phyloP scores from a whole-genome alignment of 2,888 invertebrate species.

The Bursaphelenchus okinawaensis region DNA sequence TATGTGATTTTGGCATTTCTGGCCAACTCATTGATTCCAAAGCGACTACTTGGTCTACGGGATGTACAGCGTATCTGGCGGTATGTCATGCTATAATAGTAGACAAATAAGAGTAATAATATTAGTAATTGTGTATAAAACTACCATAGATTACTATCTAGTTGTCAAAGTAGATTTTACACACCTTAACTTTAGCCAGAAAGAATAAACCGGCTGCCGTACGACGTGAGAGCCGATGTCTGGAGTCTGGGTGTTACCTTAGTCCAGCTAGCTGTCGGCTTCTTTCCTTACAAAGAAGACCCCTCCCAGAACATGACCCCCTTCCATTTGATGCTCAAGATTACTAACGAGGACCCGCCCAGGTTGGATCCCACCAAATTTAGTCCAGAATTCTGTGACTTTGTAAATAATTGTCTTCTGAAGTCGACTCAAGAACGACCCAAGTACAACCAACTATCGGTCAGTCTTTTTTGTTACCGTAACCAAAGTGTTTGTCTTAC shows the following conservation, averaged over 20 bases:
- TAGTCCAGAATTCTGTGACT: slow-evolving; percentile 40
- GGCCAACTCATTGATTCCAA: slow-evolving; percentile 68
- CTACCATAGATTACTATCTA: too few species aligned
- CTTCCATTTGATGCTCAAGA: slow-evolving; percentile 81
- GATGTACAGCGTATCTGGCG: slow-evolving; percentile 98
- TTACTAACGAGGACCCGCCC: slow-evolving; percentile 68
- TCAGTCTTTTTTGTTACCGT: too few species aligned
- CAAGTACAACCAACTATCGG: slow-evolving; percentile 47
- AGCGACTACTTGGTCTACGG: slow-evolving; percentile 89
- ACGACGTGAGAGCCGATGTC: slow-evolving; percentile 97
- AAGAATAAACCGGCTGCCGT: slow-evolving; percentile 59
- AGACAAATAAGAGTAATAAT: too few species aligned
- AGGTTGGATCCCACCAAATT: slow-evolving; percentile 36
- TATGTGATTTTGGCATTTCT: slow-evolving; percentile 99
- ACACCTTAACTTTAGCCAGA: slow-evolving; percentile 72
- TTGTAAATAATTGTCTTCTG: slow-evolving; percentile 46
- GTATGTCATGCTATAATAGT: slow-evolving; percentile 80
- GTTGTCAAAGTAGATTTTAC: too few species aligned
- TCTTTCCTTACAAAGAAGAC: slow-evolving; percentile 72
- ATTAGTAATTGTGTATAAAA: too few species aligned
- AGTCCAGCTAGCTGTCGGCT: slow-evolving; percentile 89
- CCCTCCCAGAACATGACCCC: slow-evolving; percentile 4
- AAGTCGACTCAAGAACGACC: slow-evolving; percentile 43
- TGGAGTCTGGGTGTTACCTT: slow-evolving; percentile 80
- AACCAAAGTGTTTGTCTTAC: too few species aligned